Conservation (phyloP, 1,140 invertebrate species). For the Augochlora pura region DNA sequence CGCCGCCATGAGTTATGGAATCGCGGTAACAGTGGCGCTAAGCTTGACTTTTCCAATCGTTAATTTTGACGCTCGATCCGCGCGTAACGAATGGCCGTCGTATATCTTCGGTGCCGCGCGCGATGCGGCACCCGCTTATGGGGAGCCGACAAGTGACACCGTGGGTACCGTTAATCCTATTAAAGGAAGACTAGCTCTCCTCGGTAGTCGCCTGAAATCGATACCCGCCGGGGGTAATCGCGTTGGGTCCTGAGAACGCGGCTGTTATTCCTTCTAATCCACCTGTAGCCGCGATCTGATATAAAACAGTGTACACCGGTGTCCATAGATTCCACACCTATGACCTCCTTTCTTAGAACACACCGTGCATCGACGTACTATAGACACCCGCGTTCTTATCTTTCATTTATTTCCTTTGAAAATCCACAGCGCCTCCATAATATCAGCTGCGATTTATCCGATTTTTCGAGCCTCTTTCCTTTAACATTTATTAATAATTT, state of each 20-base stretch:
- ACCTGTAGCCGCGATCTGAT: conserved; percentile 51
- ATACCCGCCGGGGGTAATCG: conserved; percentile 49
- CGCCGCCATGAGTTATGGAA: conserved; percentile 50
- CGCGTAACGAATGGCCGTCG: conserved; percentile 51
- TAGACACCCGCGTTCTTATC: too few species aligned
- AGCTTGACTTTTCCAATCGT: conserved; percentile 57
- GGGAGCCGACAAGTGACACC: conserved; percentile 55
- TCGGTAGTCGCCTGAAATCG: conserved; percentile 56
- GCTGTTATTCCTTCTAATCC: conserved; percentile 54
- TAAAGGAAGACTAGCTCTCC: conserved; percentile 58
- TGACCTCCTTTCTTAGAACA: conserved; percentile 30
- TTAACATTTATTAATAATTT: too few species aligned
- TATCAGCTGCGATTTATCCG: too few species aligned
- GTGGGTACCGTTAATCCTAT: conserved; percentile 61
- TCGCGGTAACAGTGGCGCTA: conserved; percentile 34
- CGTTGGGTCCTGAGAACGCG: conserved; percentile 40
- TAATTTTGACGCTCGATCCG: conserved; percentile 57
- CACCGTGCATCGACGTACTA: too few species aligned
- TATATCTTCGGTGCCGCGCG: conserved; percentile 49
- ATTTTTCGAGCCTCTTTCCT: too few species aligned
- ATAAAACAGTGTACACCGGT: conserved; percentile 30
- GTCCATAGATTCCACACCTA: conserved; percentile 38
- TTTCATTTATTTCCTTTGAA: too few species aligned
- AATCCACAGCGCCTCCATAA: too few species aligned
- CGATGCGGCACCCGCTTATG: conserved; percentile 12